Evolutionary conservation across 1,140 invertebrate genomes (phyloP).

Genomic region (Drosophila simulans): DNA sequence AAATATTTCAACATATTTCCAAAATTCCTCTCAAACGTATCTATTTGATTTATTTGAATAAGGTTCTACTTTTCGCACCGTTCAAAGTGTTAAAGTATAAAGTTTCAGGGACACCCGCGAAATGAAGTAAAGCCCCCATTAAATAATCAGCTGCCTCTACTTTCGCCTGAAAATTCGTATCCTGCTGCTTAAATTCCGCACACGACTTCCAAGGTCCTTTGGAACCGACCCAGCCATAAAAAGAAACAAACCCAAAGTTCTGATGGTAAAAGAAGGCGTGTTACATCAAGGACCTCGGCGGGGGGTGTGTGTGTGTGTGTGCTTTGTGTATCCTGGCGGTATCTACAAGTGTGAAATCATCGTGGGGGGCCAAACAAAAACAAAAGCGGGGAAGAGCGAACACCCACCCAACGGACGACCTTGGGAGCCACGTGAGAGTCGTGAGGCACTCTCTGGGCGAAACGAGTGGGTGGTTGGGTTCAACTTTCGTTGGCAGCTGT

Average conservation of each 20-base stretch:
- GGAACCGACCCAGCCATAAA: conserved; percentile 18
- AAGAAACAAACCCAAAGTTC: conserved; percentile 16
- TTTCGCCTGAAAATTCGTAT: neutral
- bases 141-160: neutral
- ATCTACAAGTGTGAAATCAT: conserved; percentile 74
- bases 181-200: conserved; percentile 9
- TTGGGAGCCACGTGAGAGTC: conserved; percentile 64
- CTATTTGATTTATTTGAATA: no score
- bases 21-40: neutral
- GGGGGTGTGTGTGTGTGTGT: neutral
- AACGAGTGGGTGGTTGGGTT: conserved; percentile 20
- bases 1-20: neutral
- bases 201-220: conserved; percentile 27
- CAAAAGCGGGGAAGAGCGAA: conserved; percentile 15
- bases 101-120: no score
- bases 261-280: conserved; percentile 53
- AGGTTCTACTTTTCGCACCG: no score
- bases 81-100: no score
- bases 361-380: conserved; percentile 34
- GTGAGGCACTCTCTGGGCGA: conserved; percentile 46
- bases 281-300: conserved; percentile 19
- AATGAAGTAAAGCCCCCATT: neutral
- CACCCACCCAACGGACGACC: conserved; percentile 57
- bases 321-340: conserved; percentile 7
- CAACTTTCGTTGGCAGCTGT: conserved; percentile 22